Conservation (phyloP, 2,888 invertebrate genomes). For the Junonia oenone region DNA sequence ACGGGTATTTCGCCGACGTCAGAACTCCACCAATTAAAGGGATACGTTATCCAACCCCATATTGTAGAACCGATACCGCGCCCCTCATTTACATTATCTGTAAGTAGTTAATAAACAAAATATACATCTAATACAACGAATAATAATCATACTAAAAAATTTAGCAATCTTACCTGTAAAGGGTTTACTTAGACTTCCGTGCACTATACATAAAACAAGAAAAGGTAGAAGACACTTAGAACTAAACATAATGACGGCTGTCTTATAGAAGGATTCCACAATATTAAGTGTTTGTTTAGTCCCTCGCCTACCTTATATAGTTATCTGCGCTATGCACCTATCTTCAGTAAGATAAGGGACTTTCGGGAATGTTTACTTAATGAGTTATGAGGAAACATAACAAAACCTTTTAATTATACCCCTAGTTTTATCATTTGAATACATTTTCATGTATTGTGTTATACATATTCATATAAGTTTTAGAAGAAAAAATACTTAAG, state of each 20-base stretch:
- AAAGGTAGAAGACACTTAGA: slow-evolving; percentile 41
- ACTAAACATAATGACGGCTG: slow-evolving; percentile 45
- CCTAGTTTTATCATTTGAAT: slow-evolving; percentile 25
- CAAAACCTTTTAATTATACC: slow-evolving; percentile 49
- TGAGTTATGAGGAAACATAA: slow-evolving; percentile 55
- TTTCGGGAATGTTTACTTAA: slow-evolving; percentile 73
- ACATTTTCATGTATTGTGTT: background rate
- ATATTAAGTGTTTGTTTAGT: slow-evolving; percentile 58
- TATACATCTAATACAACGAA: slow-evolving; percentile 5
- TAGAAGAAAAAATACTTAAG: no score
- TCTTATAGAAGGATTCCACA: slow-evolving; percentile 36
- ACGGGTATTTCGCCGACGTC: slow-evolving; percentile 37
- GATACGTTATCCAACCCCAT: slow-evolving; percentile 72
- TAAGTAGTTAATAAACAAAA: slow-evolving; percentile 40
- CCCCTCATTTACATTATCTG: slow-evolving; percentile 55
- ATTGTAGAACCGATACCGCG: slow-evolving; percentile 60
- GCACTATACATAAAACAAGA: slow-evolving; percentile 45
- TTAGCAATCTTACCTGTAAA: slow-evolving; percentile 53
- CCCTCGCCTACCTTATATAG: slow-evolving; percentile 57
- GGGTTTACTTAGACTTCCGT: slow-evolving; percentile 51
- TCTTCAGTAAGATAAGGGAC: slow-evolving; percentile 61
- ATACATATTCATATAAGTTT: background rate
- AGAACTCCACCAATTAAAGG: slow-evolving; percentile 64
- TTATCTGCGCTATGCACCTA: slow-evolving; percentile 51
- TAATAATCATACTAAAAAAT: slow-evolving; percentile 4